Percentiles rank a stretch among this genome's conserved stretches.
Conservation (phyloP, 2,888 invertebrate species). For the Prosapia bicincta region DNA sequence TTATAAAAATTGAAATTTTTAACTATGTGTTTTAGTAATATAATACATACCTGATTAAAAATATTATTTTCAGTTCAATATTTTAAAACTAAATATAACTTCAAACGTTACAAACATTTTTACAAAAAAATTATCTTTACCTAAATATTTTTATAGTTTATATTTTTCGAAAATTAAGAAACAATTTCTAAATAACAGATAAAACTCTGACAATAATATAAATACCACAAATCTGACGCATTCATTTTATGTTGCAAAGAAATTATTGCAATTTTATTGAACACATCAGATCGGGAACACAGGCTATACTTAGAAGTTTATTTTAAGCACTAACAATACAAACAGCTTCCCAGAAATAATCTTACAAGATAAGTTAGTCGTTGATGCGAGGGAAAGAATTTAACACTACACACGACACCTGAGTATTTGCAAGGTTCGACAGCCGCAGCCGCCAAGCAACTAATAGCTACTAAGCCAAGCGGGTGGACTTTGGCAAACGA, state of each 20-base stretch:
- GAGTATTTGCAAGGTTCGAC: neutral
- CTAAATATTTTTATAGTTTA: neutral
- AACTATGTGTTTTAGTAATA: too few species aligned
- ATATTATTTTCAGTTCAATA: neutral
- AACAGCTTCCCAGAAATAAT: slow-evolving; percentile 2
- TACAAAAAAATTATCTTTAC: neutral
- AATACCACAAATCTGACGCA: neutral
- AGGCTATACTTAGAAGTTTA: neutral
- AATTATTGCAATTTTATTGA: neutral
- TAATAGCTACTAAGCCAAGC: neutral
- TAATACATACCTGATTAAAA: neutral
- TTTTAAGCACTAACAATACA: neutral
- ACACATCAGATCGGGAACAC: neutral
- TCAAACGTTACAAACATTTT: neutral
- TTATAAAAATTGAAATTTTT: too few species aligned
- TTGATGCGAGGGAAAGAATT: slow-evolving; percentile 2
- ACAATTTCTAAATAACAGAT: neutral
- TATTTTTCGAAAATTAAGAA: neutral
- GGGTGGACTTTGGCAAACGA: neutral
- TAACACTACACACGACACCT: neutral
- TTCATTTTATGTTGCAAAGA: neutral
- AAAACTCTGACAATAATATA: neutral
- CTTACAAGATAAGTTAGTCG: neutral
- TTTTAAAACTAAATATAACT: neutral
- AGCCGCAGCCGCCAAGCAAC: neutral